Base-by-base conservation (phyloP, 2,888 invertebrate species). In the Morpho helenor region DNA sequence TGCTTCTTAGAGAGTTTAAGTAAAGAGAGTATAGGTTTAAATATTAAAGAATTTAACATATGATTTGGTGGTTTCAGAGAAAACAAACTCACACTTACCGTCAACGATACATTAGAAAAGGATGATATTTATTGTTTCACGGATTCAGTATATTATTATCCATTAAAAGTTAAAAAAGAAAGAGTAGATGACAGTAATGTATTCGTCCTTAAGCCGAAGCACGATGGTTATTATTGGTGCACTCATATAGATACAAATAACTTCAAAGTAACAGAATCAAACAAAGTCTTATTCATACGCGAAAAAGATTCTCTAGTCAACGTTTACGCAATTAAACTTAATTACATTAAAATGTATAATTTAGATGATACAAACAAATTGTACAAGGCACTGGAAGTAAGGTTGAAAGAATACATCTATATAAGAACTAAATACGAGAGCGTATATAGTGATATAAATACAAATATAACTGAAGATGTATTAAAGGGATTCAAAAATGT, bases 191-290 rank as follows among this genome's bases (percentile, higher is more conserved):
- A 71, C 3, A 63, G 68, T n/a, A 68, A 75, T 50, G 64, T 66
- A 3, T 79, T 76, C 46, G 60, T 76, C 3, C 66, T 88, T 0
- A 77, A 72, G 52, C 77, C 83, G 0, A 70, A 71, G 9, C 66
- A 65, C 2, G 79, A 89, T 52, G 91, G 91, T 7, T 84, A 85
- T 66, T 91, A 91, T 60, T 91, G 90, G 91, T 91, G 91, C 64
- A 68, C 79, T 8, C 75, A 82, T 47, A 70, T 59, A 0, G 80
- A 89, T 61, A 73, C 83, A 0, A 76, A 66, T 23, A 73, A 74
- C 8, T 85, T 72, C 57, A 64, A 68, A 3, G 69, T 73, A 2
- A 66, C 80, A 1, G 75, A 80, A 63, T 86, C 89, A 0, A 84
- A 87, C 50, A 81, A 73, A 63, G 69, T 73, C 0, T 76, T 89